Evolutionary conservation across 2,113 vertebrate genomes (phyloP), one percentile per base, ranked within the genome.

Genomic region (Nibea albiflora): DNA sequence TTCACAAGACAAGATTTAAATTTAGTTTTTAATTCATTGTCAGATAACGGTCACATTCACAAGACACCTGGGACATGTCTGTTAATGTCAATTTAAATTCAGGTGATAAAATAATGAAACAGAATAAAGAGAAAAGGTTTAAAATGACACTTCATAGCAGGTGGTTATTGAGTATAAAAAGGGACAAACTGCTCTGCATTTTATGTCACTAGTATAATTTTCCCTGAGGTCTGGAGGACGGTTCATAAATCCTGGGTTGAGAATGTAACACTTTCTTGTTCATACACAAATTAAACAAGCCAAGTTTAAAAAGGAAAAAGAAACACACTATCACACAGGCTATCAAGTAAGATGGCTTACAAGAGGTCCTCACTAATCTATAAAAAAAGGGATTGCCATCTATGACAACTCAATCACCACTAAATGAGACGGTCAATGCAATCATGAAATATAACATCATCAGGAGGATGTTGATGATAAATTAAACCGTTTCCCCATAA

Each of bases 1-100:
- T 85, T 56, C 52, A 68, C 10, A 81, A 28, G 62, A 74, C 17
- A 16, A 78, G 19, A 80, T 70, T 61, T 5, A 35, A 56, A 62
- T 68, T 20, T 0, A 0, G 19, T 77, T 74, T 87, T 83, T 83
- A 86, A 86, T 89, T 88, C 20, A 62, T 22, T 83, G 17, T 89
- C 16, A 35, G 24, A 75, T 71, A 58, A 61, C 50, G 54, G 7
- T n/a, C 46, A 56, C 57, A 72, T 69, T 73, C 56, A 74, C 74
- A 82, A 60, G 12, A 80, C 49, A 69, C 11, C 4, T 35, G 12
- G 22, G 14, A 72, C 62, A 68, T 24, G 0, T 44, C 52, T 31
- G 35, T 73, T 50, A 57, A 1, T 35, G 10, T 56, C 50, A 10
- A 68, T 81, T 0, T 4, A 75, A 78, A 72, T 70, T 49, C 31